phyloP scores from a whole-genome alignment of 2,888 invertebrate species.

The Zaprionus obscuricornis region DNA sequence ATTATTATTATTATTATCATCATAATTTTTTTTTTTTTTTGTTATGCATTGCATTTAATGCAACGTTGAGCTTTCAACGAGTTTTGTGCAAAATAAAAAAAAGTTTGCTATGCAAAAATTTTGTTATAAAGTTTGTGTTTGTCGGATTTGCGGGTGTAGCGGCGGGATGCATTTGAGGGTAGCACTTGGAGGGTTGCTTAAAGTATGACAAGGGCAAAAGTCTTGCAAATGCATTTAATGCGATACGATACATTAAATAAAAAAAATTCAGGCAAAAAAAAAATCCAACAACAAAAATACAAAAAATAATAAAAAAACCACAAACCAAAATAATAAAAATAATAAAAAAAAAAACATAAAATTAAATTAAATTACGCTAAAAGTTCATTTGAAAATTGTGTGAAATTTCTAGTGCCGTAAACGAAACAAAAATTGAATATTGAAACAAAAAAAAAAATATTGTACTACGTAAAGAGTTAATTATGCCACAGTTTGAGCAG shows the following conservation, averaged over 20 bases:
- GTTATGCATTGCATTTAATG: slow-evolving; percentile 56
- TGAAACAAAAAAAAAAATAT: not conserved
- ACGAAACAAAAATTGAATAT: too few relatives aligned
- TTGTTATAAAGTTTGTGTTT: slow-evolving; percentile 20
- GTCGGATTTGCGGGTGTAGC: not conserved
- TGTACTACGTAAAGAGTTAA: too few relatives aligned
- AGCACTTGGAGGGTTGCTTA: slow-evolving; percentile 16
- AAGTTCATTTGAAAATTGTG: too few relatives aligned
- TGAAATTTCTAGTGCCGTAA: too few relatives aligned
- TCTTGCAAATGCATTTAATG: too few relatives aligned
- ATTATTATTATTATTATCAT: slow-evolving; percentile 42
- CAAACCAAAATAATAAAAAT: slow-evolving; percentile 3
- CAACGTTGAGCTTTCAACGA: slow-evolving; percentile 53
- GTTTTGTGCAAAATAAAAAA: slow-evolving; percentile 31
- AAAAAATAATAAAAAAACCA: slow-evolving; percentile 5
- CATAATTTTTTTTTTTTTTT: slow-evolving; percentile 39
- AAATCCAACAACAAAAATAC: slow-evolving; percentile 3
- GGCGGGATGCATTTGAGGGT: not conserved
- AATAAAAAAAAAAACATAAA: slow-evolving; percentile 35
- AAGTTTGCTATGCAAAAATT: slow-evolving; percentile 25
- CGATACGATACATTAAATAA: slow-evolving; percentile 5
- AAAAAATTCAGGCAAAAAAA: slow-evolving; percentile 22
- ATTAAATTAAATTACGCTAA: too few relatives aligned
- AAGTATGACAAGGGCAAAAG: slow-evolving; percentile 18
- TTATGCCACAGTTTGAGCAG: too few relatives aligned